Percentiles rank a stretch among this genome's conserved stretches.
phyloP scores from a whole-genome alignment of 2,797 vertebrate genomes.

The Babyrousa celebensis region DNA sequence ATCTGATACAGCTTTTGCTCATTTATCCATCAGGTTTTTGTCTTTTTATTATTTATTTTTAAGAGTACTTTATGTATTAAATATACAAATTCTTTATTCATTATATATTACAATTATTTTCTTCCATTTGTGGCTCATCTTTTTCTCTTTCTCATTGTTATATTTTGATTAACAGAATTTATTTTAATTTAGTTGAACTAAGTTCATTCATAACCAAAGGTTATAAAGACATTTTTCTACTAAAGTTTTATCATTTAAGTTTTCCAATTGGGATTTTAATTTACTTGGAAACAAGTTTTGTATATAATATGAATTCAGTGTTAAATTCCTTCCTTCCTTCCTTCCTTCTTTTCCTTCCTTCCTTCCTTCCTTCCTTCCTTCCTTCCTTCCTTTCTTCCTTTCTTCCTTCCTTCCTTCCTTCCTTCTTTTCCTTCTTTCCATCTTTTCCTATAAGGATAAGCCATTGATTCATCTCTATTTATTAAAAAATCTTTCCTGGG shows the following conservation, averaged over 20 bases:
- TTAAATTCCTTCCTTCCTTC: neutral
- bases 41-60: constrained; percentile 50
- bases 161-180: constrained; percentile 47
- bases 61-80: constrained; percentile 48
- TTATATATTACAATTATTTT: neutral
- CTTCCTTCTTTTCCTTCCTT: no score
- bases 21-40: neutral
- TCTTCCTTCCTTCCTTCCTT: neutral
- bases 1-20: neutral
- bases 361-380: no score
- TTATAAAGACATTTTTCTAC: constrained; percentile 44
- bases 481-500: neutral
- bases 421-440: neutral
- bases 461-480: constrained; percentile 4
- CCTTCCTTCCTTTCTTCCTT: no score
- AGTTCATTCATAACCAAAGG: neutral
- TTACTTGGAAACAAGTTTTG: constrained; percentile 60
- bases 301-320: neutral
- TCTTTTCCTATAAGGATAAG: neutral
- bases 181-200: constrained; percentile 42
- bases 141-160: constrained; percentile 10
- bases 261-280: constrained; percentile 63
- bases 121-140: neutral
- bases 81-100: neutral
- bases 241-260: constrained; percentile 46